These are phyloP conservation scores for Drosophila subsilvestris DNA, from an alignment of 2,888 invertebrate species.

Conservation along the genomic window DNA sequence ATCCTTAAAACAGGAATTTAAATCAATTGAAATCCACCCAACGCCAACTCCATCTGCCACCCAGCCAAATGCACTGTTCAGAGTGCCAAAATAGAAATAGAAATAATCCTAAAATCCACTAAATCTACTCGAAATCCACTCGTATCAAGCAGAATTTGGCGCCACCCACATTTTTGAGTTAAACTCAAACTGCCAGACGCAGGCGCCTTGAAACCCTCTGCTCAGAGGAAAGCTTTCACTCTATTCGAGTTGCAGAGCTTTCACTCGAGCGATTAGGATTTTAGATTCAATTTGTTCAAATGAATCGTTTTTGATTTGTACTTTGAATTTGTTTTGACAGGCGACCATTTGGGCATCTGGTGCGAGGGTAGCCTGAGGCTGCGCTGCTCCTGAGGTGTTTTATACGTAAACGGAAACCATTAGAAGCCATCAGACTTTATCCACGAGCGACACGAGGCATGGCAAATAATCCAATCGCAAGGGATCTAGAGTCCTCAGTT, in stretches of 20 bases:
- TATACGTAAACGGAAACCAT: too few species aligned
- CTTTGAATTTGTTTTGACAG: neutral
- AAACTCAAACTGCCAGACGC: conserved; percentile 34
- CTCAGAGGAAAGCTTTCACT: conserved; percentile 50
- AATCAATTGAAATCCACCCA: neutral
- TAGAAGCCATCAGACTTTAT: too few species aligned
- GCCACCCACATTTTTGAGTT: conserved; percentile 68
- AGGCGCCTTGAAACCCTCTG: conserved; percentile 41
- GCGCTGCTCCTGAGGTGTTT: neutral
- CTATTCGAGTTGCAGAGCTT: conserved; percentile 12
- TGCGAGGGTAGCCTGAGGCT: neutral
- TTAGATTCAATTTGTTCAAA: neutral
- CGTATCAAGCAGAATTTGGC: conserved; percentile 59
- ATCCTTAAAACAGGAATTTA: neutral
- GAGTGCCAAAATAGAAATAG: neutral
- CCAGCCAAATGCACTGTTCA: too few species aligned
- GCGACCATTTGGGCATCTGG: neutral
- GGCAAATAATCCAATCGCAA: neutral
- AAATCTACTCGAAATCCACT: conserved; percentile 27
- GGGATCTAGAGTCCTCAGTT: too few species aligned
- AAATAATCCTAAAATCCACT: neutral
- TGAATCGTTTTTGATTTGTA: neutral
- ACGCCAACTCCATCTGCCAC: neutral
- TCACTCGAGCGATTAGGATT: conserved; percentile 24
- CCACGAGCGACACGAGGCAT: neutral